These are phyloP conservation scores for Gasteruption jaculator DNA, from an alignment of 2,888 invertebrate species.

Conservation along the genomic window DNA sequence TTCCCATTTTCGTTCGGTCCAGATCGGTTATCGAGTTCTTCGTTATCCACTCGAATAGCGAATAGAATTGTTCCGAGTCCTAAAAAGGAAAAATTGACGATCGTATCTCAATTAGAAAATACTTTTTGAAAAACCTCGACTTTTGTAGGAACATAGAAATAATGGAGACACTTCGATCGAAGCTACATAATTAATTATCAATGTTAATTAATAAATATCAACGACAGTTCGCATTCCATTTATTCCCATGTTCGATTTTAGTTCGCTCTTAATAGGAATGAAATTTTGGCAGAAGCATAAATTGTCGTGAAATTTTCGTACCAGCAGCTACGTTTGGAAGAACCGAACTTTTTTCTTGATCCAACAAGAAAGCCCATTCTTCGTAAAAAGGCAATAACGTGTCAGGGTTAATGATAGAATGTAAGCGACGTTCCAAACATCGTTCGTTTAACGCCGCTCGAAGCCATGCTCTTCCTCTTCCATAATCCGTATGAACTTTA, in stretches of 20 bases:
- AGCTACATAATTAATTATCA: too few species aligned
- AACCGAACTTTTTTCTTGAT: constrained; percentile 72
- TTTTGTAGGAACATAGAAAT: too few species aligned
- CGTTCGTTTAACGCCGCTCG: constrained; percentile 87
- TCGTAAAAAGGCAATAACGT: constrained; percentile 62
- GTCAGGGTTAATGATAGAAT: constrained; percentile 35
- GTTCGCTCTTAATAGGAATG: too few species aligned
- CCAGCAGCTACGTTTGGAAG: constrained; percentile 85
- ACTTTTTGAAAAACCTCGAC: background rate
- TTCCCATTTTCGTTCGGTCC: constrained; percentile 52
- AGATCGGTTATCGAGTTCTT: constrained; percentile 66
- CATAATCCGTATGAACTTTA: constrained; percentile 69
- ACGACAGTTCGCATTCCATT: too few species aligned
- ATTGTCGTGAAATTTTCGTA: constrained; percentile 42
- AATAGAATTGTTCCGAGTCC: constrained; percentile 86
- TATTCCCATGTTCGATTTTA: too few species aligned
- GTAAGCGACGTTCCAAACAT: constrained; percentile 69
- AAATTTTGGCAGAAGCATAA: background rate
- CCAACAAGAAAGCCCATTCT: constrained; percentile 77
- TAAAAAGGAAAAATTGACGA: constrained; percentile 39
- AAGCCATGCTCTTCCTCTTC: constrained; percentile 84
- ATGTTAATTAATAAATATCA: too few species aligned
- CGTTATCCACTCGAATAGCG: constrained; percentile 86
- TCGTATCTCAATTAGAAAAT: constrained; percentile 4
- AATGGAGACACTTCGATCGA: too few species aligned